Evolutionary conservation across 1,140 invertebrate genomes (phyloP).

Genomic region (Kradibia gibbosae): DNA sequence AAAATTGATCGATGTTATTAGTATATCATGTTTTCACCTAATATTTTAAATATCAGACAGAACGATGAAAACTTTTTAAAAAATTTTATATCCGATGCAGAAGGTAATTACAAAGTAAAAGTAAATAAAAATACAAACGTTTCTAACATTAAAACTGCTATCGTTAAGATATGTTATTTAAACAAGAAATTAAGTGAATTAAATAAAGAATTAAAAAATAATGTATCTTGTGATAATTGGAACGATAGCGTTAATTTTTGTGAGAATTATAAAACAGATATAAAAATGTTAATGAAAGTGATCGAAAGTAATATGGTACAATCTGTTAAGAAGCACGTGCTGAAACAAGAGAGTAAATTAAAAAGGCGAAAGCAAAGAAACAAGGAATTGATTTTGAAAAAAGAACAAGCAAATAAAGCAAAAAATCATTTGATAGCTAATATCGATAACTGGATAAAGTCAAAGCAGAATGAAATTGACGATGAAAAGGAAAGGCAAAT

Average conservation of each 20-base stretch:
- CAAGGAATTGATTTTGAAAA: conserved; percentile 67
- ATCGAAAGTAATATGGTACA: conserved; percentile 64
- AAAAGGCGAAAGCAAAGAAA: conserved; percentile 71
- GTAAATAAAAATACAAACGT: conserved; percentile 54
- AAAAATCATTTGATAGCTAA: conserved; percentile 69
- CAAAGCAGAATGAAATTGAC: conserved; percentile 76
- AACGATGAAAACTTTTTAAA: conserved; percentile 58
- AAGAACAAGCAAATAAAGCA: conserved; percentile 63
- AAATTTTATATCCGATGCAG: conserved; percentile 53
- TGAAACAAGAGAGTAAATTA: conserved; percentile 75
- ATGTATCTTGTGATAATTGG: conserved; percentile 74
- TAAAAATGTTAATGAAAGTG: conserved; percentile 65
- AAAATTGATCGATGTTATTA: not conserved
- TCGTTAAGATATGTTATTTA: conserved; percentile 61
- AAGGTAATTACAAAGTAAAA: not conserved
- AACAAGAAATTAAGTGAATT: conserved; percentile 69
- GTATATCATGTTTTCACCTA: not conserved
- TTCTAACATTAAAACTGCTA: conserved; percentile 60
- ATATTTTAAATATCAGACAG: conserved; percentile 23
- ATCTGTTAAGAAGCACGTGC: conserved; percentile 64
- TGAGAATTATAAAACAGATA: conserved; percentile 68
- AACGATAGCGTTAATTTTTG: conserved; percentile 67
- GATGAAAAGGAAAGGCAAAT: conserved; percentile 78
- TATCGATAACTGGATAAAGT: conserved; percentile 77
- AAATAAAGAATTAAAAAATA: conserved; percentile 67